Evolutionary conservation across 2,797 vertebrate species (phyloP).

Genomic region (Fratercula arctica): DNA sequence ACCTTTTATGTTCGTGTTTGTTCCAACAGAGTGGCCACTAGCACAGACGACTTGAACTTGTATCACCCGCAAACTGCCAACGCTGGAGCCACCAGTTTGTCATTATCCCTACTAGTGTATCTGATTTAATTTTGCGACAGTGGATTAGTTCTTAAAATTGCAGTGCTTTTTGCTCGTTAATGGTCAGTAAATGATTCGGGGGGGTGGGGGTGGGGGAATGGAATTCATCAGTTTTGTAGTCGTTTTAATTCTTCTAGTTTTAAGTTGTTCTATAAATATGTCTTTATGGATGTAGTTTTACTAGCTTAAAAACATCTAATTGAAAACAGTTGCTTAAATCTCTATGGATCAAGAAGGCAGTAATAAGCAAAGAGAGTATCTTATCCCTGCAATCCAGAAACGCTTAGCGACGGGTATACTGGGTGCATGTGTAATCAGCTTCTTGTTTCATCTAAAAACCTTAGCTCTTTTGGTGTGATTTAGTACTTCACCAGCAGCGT

Average conservation of each 20-base stretch:
- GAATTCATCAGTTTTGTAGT: conserved; percentile 69
- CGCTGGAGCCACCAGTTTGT: conserved; percentile 65
- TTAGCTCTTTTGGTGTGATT: conserved; percentile 58
- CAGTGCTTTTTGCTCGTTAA: conserved; percentile 66
- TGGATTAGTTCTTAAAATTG: conserved; percentile 75
- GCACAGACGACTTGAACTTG: conserved; percentile 75
- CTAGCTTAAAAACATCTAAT: conserved; percentile 82
- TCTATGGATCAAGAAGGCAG: conserved; percentile 78
- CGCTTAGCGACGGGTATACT: conserved; percentile 67
- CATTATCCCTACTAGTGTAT: conserved; percentile 65
- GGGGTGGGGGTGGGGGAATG: background rate
- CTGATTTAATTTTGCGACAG: conserved; percentile 74
- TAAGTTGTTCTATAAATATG: conserved; percentile 79
- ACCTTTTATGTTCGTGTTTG: conserved; percentile 72
- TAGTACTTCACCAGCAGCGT: conserved; percentile 21
- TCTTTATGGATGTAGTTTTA: conserved; percentile 79
- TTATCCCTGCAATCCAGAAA: conserved; percentile 78
- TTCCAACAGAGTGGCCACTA: conserved; percentile 66
- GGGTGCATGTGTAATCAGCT: conserved; percentile 69
- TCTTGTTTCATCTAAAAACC: conserved; percentile 67
- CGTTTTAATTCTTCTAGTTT: conserved; percentile 76
- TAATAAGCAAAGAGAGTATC: conserved; percentile 78
- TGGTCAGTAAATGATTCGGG: conserved; percentile 62
- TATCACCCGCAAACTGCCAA: conserved; percentile 67
- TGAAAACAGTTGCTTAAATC: conserved; percentile 84